Evolutionary conservation across 2,113 vertebrate genomes (phyloP), one percentile per base, ranked within the genome.

Genomic region (Engraulis encrasicolus): DNA sequence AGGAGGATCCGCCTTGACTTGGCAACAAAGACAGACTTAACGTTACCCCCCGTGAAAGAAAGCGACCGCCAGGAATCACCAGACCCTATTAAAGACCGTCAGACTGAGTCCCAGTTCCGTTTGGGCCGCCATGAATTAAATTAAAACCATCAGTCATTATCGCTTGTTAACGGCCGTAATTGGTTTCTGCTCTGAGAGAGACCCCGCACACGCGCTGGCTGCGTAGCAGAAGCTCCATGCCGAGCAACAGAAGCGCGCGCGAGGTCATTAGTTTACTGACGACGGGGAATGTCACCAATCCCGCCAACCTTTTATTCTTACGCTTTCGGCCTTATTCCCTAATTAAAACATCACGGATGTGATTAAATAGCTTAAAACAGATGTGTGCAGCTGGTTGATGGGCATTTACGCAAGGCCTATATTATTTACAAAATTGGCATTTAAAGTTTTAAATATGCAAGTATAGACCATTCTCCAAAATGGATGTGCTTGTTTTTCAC

Each of bases 121-220:
- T 74, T 74, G 66, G 34, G 66, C 27, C 15, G 66, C 66, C 66
- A 34, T 34, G 66, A 74, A 74, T 74, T 74, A 74, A 74, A 74
- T 74, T 74, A 74, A 74, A 74, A 74, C 66, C 66, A 74, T 74
- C 66, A 74, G 66, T 74, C 66, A 74, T 74, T 74, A 74, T 74
- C 27, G 34, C 66, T 31, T 74, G 66, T 14, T 74, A 74, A 74
- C 66, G 27, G 27, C 14, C 27, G 66, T 74, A 74, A 74, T 74
- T 74, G 66, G 66, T 74, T 74, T 74, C 66, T 31, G 66, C 31
- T 34, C 66, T 17, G 66, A 5, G 40, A 3, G 40, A 9, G 66
- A 74, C 66, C 27, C 27, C 31, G 9, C 31, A 58, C 7, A 17
- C 66, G 5, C 66, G 5, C 15, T 36, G 15, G 66, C 12, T 34